These are phyloP conservation scores for Hemicrepidius hirtus DNA, from an alignment of 2,888 invertebrate genomes.

Conservation along the genomic window DNA sequence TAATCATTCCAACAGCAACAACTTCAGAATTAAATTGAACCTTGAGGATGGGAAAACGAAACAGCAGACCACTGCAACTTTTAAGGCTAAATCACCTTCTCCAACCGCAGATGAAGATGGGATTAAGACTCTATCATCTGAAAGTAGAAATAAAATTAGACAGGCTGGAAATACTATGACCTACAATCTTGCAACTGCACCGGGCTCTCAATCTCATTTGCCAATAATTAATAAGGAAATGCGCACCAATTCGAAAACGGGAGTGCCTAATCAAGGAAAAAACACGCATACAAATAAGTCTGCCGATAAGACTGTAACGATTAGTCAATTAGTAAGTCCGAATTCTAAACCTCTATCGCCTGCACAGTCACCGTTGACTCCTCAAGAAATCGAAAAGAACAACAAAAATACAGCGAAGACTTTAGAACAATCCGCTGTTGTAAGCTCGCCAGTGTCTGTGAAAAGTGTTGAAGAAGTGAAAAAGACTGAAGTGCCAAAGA, in stretches of 20 bases:
- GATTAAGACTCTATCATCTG: conserved; percentile 56
- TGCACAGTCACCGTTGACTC: conserved; percentile 71
- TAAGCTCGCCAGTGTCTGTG: conserved; percentile 70
- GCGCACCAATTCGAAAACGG: conserved; percentile 24
- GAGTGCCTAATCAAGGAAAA: conserved; percentile 13
- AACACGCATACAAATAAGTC: conserved; percentile 36
- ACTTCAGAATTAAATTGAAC: conserved; percentile 45
- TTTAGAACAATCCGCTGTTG: conserved; percentile 70
- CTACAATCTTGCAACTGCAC: conserved; percentile 75
- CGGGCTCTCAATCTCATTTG: conserved; percentile 65
- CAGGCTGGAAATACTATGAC: conserved; percentile 81
- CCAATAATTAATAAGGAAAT: conserved; percentile 61
- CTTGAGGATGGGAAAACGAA: conserved; percentile 34
- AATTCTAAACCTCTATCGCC: conserved; percentile 58
- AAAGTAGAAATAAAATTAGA: conserved; percentile 76
- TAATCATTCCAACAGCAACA: conserved; percentile 50
- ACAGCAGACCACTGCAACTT: not conserved
- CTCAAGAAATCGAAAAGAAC: conserved; percentile 82
- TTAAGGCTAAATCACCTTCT: conserved; percentile 53
- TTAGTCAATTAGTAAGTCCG: conserved; percentile 31
- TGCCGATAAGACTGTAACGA: conserved; percentile 36
- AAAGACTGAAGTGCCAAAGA: conserved; percentile 53
- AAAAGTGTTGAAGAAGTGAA: conserved; percentile 59
- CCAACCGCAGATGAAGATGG: conserved; percentile 51
- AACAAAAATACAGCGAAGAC: conserved; percentile 80